These are phyloP conservation scores for Syndactyla subalaris DNA, from an alignment of 2,797 vertebrate species.

Conservation along the genomic window DNA sequence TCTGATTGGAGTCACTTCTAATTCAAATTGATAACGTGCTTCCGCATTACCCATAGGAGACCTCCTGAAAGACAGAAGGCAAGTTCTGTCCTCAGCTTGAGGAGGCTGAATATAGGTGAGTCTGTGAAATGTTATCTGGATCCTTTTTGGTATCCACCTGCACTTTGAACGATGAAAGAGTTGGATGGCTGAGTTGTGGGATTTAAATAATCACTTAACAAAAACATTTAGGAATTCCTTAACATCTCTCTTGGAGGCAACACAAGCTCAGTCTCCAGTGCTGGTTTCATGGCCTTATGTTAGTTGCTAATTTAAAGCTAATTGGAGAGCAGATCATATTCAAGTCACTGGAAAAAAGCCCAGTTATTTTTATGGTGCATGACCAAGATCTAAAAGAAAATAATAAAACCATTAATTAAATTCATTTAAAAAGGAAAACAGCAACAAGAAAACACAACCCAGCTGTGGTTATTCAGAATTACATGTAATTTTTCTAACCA, in stretches of 20 bases:
- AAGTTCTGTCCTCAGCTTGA: background rate
- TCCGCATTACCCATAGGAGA: background rate
- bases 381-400: constrained; percentile 4
- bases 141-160: background rate
- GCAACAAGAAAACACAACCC: background rate
- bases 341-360: background rate
- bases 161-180: background rate
- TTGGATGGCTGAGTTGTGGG: background rate
- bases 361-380: background rate
- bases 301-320: constrained; percentile 24
- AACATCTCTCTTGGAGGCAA: background rate
- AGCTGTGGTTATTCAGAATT: background rate
- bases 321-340: background rate
- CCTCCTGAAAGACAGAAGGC: background rate
- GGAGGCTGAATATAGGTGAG: background rate
- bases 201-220: background rate
- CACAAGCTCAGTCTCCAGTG: background rate
- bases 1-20: background rate
- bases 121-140: background rate
- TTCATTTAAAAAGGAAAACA: background rate
- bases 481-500: background rate
- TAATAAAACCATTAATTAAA: constrained; percentile 12
- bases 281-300: background rate
- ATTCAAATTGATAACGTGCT: background rate
- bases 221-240: background rate